Conservation (phyloP, 1,140 invertebrate genomes). For the Trichonephila inaurata region DNA sequence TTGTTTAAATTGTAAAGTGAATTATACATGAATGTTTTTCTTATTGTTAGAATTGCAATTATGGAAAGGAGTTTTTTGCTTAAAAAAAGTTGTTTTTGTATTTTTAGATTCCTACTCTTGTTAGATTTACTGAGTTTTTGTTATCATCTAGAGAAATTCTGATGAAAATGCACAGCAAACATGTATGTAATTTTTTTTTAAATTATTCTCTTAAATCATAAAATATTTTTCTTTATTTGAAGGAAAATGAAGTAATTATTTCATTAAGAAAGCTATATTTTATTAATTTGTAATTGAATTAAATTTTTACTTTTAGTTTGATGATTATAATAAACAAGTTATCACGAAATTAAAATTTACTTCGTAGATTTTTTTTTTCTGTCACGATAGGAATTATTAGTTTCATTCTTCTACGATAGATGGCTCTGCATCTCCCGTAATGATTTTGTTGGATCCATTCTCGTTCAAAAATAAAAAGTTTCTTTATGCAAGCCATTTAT, state of each 20-base stretch:
- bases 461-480: background rate
- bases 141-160: background rate
- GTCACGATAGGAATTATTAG: background rate
- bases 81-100: background rate
- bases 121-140: background rate
- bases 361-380: background rate
- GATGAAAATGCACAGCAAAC: background rate
- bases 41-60: too few species aligned
- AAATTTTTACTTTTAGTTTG: too few species aligned
- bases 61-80: too few species aligned
- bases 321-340: too few species aligned
- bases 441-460: background rate
- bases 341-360: background rate
- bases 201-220: background rate
- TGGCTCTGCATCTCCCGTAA: background rate
- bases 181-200: background rate
- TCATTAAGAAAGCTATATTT: too few species aligned
- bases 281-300: too few species aligned
- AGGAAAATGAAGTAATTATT: too few species aligned
- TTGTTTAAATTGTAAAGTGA: too few species aligned
- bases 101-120: background rate
- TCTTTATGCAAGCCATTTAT: background rate
- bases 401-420: constrained; percentile 14
- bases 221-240: background rate
- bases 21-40: too few species aligned